phyloP scores from a whole-genome alignment of 2,113 vertebrate genomes.

The Chaetorhynchus papuensis region DNA sequence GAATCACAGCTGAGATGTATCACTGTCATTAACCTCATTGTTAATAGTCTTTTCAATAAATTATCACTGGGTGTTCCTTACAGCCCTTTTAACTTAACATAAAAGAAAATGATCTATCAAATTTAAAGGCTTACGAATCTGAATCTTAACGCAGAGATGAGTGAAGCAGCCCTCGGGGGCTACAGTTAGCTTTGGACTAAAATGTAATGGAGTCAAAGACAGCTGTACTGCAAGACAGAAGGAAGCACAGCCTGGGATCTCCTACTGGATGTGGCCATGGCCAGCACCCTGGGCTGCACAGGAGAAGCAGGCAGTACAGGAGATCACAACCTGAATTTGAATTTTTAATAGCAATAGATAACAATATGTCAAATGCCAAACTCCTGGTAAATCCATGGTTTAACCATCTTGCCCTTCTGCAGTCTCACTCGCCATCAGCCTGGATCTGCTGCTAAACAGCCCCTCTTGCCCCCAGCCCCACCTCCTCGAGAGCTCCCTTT shows the following conservation, averaged over 20 bases:
- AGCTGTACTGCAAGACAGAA: background rate
- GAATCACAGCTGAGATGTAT: background rate
- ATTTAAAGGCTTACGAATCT: background rate
- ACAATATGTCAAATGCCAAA: background rate
- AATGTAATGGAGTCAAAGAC: background rate
- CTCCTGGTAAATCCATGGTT: background rate
- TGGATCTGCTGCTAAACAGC: background rate
- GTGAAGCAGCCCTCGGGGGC: background rate
- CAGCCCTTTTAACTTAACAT: background rate
- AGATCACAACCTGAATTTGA: background rate
- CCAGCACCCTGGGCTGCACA: background rate
- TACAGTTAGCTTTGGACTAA: background rate
- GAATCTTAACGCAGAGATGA: background rate
- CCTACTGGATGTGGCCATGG: fast-evolving
- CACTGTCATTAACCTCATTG: background rate
- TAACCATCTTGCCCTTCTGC: fast-evolving
- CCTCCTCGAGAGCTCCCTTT: background rate
- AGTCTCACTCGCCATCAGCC: background rate
- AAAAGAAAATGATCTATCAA: slow-evolving; percentile 30
- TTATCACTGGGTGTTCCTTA: slow-evolving; percentile 4
- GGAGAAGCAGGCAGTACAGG: background rate
- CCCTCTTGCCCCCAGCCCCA: background rate
- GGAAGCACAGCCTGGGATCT: background rate
- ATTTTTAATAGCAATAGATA: background rate
- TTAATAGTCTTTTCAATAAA: slow-evolving; percentile 34